These are phyloP conservation scores for Pantala flavescens DNA, from an alignment of 1,140 invertebrate genomes.

Conservation along the genomic window DNA sequence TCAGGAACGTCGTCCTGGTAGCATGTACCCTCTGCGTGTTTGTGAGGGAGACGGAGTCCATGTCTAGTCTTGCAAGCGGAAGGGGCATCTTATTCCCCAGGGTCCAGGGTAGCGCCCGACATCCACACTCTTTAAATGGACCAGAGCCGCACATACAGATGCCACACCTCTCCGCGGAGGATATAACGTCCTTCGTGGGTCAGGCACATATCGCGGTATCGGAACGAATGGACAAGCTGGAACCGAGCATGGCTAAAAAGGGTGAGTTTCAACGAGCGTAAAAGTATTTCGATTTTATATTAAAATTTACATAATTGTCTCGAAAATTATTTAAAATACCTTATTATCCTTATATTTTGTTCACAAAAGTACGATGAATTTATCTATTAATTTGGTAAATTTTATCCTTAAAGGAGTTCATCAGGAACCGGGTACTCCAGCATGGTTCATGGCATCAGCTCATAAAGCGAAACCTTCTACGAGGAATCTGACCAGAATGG, in stretches of 20 bases:
- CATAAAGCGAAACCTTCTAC: slow-evolving; percentile 35
- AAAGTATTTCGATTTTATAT: no score
- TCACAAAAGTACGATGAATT: no score
- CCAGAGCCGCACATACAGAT: slow-evolving; percentile 28
- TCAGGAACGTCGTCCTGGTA: not conserved
- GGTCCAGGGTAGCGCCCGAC: slow-evolving; percentile 22
- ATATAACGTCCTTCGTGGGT: slow-evolving; percentile 30
- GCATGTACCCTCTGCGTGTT: not conserved
- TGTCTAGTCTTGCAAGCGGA: not conserved
- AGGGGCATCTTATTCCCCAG: not conserved
- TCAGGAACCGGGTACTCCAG: slow-evolving; percentile 35
- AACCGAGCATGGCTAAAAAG: slow-evolving; percentile 32
- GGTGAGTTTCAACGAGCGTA: slow-evolving; percentile 24
- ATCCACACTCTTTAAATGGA: slow-evolving; percentile 26
- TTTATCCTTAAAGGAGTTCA: slow-evolving; percentile 28
- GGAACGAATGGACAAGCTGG: slow-evolving; percentile 31
- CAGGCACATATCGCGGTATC: slow-evolving; percentile 29
- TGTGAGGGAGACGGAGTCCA: not conserved
- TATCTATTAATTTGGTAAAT: no score
- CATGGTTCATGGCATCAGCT: slow-evolving; percentile 43
- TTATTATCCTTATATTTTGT: no score
- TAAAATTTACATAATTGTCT: no score
- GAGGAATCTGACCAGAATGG: slow-evolving; percentile 39
- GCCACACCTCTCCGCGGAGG: slow-evolving; percentile 31
- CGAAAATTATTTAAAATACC: no score